Conservation (phyloP, 2,797 vertebrate species). For the Capromys pilorides region DNA sequence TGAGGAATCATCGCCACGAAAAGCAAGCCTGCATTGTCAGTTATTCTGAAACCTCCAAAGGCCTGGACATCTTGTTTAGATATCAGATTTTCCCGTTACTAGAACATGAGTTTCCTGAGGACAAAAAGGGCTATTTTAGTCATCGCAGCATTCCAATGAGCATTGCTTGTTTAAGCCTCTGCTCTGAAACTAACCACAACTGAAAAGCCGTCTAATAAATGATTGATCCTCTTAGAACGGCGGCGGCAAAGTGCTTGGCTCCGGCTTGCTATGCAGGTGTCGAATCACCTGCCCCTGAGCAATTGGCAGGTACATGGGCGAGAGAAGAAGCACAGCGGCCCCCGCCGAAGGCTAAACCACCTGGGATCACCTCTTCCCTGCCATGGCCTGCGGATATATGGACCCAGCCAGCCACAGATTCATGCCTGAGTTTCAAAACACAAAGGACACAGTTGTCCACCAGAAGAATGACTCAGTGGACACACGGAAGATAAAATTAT, state of each 20-base stretch:
- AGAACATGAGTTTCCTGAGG: neutral
- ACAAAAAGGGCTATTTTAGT: neutral
- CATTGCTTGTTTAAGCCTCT: neutral
- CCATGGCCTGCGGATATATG: neutral
- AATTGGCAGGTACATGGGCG: neutral
- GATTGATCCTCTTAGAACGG: neutral
- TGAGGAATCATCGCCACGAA: neutral
- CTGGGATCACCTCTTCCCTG: neutral
- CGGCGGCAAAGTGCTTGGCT: too few relatives aligned
- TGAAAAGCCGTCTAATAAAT: neutral
- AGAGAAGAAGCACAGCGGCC: neutral
- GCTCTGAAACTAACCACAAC: neutral
- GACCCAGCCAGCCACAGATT: conserved; percentile 8
- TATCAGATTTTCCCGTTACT: neutral
- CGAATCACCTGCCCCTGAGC: neutral
- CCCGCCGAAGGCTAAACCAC: neutral
- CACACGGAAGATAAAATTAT: conserved; percentile 36
- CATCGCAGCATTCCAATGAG: neutral
- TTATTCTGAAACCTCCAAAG: neutral
- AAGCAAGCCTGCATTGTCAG: neutral
- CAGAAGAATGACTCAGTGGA: neutral
- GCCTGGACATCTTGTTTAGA: neutral
- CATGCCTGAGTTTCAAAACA: conserved; percentile 48
- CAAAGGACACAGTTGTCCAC: conserved; percentile 20
- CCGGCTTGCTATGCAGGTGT: neutral